Conservation (phyloP, 2,888 invertebrate genomes). For the Agrypnus murinus region DNA sequence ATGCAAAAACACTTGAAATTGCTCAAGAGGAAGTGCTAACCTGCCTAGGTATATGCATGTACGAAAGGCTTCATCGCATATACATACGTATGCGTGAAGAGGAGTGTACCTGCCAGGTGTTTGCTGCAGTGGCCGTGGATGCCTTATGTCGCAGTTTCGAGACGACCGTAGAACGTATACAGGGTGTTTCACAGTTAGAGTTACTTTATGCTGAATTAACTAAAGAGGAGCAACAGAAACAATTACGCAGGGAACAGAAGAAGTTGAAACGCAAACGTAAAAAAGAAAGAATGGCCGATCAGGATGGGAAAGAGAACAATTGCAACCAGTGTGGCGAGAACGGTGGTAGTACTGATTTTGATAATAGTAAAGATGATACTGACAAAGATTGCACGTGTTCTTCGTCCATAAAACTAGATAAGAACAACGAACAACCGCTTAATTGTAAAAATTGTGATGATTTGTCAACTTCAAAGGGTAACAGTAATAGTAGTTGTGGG, state of each 20-base stretch:
- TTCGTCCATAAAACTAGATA: conserved; percentile 54
- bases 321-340: conserved; percentile 51
- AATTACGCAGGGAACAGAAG: conserved; percentile 90
- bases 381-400: conserved; percentile 56
- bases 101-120: conserved; percentile 94
- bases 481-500: conserved; percentile 27
- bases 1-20: conserved; percentile 97
- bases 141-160: conserved; percentile 92
- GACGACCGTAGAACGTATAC: conserved; percentile 91
- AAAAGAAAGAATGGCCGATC: conserved; percentile 78
- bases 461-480: conserved; percentile 38
- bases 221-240: conserved; percentile 89
- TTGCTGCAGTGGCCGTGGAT: conserved; percentile 91
- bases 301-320: conserved; percentile 65
- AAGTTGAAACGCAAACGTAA: conserved; percentile 85
- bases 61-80: conserved; percentile 91
- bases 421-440: conserved; percentile 60
- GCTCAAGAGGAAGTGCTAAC: conserved; percentile 97
- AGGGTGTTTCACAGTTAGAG: conserved; percentile 88
- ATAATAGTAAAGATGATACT: conserved; percentile 62
- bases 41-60: conserved; percentile 94
- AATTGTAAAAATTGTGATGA: conserved; percentile 59
- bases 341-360: conserved; percentile 65
- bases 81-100: conserved; percentile 91
- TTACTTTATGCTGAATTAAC: conserved; percentile 90